phyloP scores from a whole-genome alignment of 1,140 invertebrate species.

The Goniozus legneri region DNA sequence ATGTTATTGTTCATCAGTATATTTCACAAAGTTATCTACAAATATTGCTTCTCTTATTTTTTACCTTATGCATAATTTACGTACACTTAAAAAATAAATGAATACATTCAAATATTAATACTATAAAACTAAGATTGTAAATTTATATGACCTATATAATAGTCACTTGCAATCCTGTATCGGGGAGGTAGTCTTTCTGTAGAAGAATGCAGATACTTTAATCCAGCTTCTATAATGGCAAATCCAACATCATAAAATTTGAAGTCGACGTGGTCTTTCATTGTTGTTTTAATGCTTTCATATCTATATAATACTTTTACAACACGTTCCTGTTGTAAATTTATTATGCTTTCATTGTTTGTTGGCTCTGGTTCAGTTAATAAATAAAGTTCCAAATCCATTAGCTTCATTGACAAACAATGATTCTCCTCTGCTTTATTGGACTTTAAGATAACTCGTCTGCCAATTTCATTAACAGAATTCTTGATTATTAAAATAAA shows the following conservation, averaged over 20 bases:
- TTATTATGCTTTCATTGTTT: conserved; percentile 17
- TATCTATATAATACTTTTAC: conserved; percentile 46
- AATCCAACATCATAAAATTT: conserved; percentile 36
- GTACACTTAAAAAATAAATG: conserved; percentile 2
- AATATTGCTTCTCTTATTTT: background rate
- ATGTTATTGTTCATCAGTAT: conserved; percentile 6
- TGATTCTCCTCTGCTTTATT: conserved; percentile 29
- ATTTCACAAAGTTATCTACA: background rate
- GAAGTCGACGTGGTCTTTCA: conserved; percentile 21
- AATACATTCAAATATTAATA: conserved; percentile 11
- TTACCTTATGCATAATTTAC: no score
- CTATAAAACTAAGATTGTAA: conserved; percentile 18
- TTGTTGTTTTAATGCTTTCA: conserved; percentile 26
- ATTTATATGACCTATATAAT: conserved; percentile 38
- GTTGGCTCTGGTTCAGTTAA: conserved; percentile 28
- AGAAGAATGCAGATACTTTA: conserved; percentile 38
- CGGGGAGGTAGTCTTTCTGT: conserved; percentile 40
- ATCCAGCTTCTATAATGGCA: conserved; percentile 35
- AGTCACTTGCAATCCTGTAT: conserved; percentile 34
- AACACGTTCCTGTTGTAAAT: conserved; percentile 26
- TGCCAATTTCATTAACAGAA: conserved; percentile 27
- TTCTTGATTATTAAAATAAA: conserved; percentile 40
- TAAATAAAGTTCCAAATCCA: conserved; percentile 41
- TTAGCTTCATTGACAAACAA: conserved; percentile 39
- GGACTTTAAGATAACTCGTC: conserved; percentile 38